These are phyloP conservation scores for Batillaria attramentaria DNA, from an alignment of 1,140 invertebrate genomes.

Conservation along the genomic window DNA sequence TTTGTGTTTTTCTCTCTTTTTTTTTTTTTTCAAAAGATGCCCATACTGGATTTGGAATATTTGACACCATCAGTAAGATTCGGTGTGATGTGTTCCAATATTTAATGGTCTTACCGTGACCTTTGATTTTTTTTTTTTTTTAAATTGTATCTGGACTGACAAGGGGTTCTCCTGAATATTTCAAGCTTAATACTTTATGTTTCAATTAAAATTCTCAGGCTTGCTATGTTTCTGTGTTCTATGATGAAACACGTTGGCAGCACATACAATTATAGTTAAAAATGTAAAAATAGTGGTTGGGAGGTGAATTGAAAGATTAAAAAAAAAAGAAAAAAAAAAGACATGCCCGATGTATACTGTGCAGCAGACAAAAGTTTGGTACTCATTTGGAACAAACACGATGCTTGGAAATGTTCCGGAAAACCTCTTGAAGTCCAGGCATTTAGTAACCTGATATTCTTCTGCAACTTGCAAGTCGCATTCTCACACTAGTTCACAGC, in stretches of 20 bases:
- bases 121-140: neutral
- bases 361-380: neutral
- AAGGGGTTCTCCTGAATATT: too few relatives aligned
- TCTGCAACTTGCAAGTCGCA: neutral
- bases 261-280: too few relatives aligned
- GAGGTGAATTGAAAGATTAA: neutral
- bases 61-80: neutral
- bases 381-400: neutral
- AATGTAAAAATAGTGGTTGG: neutral
- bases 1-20: neutral
- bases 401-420: neutral
- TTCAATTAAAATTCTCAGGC: neutral
- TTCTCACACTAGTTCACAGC: neutral
- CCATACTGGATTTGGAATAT: constrained; percentile 10
- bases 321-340: neutral
- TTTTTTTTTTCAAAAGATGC: neutral
- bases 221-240: neutral
- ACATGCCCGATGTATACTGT: neutral
- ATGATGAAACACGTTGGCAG: too few relatives aligned
- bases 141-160: too few relatives aligned
- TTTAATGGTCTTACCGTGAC: neutral
- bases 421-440: too few relatives aligned
- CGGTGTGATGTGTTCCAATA: too few relatives aligned
- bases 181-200: neutral
- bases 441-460: too few relatives aligned